Base-by-base conservation (phyloP, 2,888 invertebrate genomes). In the Lasioglossum lativentre region DNA sequence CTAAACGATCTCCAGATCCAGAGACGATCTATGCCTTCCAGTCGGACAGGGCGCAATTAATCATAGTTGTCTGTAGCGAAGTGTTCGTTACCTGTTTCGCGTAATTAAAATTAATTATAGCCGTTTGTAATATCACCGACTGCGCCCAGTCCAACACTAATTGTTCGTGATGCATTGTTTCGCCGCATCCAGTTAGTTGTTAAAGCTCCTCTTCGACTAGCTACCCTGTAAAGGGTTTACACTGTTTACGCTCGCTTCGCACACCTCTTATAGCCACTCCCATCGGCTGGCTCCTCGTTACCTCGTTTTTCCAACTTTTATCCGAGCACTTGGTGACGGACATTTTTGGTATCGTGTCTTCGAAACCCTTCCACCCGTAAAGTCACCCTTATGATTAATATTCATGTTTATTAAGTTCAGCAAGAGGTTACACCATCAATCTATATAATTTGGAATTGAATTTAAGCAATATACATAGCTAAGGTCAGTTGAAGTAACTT, bases 81-180 rank as follows among this genome's bases (percentile, higher is more conserved):
- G 83, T 85, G 87, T 82, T 88, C 90, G 85, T 86, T 91, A 89
- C 83, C 82, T 85, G 90, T 74, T 82, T 88, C 86, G 85, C 75
- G 85, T 91, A 90, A 91, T 90, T 91, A 90, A 90, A 91, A 90
- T 90, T 90, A 91, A 90, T 90, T 87, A 90, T 87, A 72, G 77
- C 85, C 85, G 88, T 88, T 89, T 85, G 89, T 86, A 85, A 83
- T 83, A 83, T 75, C 78, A 77, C 86, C 86, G 85, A 83, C 86
- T 80, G 82, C 80, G 72, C 70, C 52, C 79, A 80, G 73, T 79
- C 84, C 78, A 86, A 88, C 38, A n/a, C 84, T 89, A 91, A 91
- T 90, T 91, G 82, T 90, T 86, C 85, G 80, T 73, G 75, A 86
- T 84, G 86, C 86, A 90, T 90, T 90, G 90, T 90, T 87, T 78